These are phyloP conservation scores for Ametastegia equiseti DNA, from an alignment of 2,888 invertebrate species.

Conservation along the genomic window DNA sequence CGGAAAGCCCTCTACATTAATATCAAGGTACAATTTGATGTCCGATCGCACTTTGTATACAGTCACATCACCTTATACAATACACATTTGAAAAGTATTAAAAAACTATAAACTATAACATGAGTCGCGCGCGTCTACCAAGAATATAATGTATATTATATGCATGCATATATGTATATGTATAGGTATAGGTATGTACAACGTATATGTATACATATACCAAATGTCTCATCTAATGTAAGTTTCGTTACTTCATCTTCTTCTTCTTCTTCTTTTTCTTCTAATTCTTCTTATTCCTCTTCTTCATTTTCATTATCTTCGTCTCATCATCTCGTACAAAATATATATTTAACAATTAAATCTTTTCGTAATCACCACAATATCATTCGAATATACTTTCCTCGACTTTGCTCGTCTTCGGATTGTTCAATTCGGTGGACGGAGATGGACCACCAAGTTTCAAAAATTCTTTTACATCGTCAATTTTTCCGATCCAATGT, in stretches of 20 bases:
- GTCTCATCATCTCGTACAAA: conserved; percentile 24
- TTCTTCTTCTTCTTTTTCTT: background rate
- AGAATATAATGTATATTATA: conserved; percentile 24
- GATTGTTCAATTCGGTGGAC: too few relatives aligned
- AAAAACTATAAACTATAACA: conserved; percentile 40
- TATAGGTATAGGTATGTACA: conserved; percentile 22
- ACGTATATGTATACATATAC: conserved; percentile 27
- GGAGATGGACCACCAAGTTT: too few relatives aligned
- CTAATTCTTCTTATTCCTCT: too few relatives aligned
- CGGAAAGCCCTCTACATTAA: conserved; percentile 35
- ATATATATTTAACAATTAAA: conserved; percentile 42
- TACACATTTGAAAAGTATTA: conserved; percentile 31
- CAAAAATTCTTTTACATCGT: too few relatives aligned
- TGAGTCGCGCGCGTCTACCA: conserved; percentile 11
- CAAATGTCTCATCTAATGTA: background rate
- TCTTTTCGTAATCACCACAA: conserved; percentile 46
- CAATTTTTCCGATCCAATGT: too few relatives aligned
- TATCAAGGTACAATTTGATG: conserved; percentile 27
- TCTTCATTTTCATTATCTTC: background rate
- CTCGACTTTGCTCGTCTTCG: background rate
- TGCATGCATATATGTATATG: conserved; percentile 1
- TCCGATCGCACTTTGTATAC: conserved; percentile 8
- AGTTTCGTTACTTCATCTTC: conserved; percentile 1
- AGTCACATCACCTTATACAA: background rate
- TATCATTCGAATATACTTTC: conserved; percentile 19